phyloP scores from a whole-genome alignment of 1,140 invertebrate genomes.

The Aphaenogaster floridana region DNA sequence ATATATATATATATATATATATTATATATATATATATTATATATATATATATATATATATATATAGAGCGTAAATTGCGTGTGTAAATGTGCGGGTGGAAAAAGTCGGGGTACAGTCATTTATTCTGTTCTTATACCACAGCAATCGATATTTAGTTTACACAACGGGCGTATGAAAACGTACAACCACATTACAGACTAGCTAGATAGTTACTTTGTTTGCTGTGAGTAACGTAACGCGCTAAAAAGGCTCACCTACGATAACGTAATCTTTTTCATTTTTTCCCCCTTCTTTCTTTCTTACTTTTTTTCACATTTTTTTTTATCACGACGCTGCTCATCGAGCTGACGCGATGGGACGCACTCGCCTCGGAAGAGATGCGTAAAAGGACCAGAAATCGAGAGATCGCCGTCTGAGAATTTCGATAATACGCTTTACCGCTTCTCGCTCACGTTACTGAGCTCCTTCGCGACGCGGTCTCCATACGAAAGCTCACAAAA shows the following conservation, averaged over 20 bases:
- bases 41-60: constrained; percentile 18
- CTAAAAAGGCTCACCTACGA: constrained; percentile 72
- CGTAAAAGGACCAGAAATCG: constrained; percentile 23
- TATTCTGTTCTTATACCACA: constrained; percentile 82
- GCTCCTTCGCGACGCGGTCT: constrained; percentile 48
- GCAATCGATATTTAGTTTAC: constrained; percentile 80
- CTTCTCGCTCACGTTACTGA: constrained; percentile 7
- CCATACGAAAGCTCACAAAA: constrained; percentile 57
- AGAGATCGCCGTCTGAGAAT: constrained; percentile 33
- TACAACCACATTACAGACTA: constrained; percentile 80
- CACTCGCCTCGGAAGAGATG: constrained; percentile 21
- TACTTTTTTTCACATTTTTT: constrained; percentile 45
- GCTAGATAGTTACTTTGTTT: constrained; percentile 78
- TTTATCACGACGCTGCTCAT: constrained; percentile 58
- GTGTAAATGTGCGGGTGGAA: constrained; percentile 56
- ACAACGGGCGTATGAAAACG: constrained; percentile 80
- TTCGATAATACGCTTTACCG: constrained; percentile 14
- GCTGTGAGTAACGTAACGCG: constrained; percentile 71
- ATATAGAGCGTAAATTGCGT: constrained; percentile 5
- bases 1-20: constrained; percentile 14
- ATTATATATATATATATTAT: constrained; percentile 24
- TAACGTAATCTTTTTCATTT: constrained; percentile 67
- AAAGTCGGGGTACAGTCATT: constrained; percentile 77
- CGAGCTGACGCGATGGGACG: constrained; percentile 55
- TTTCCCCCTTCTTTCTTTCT: constrained; percentile 27